These are phyloP conservation scores for Phanerotoma sp. DNA, from an alignment of 2,888 invertebrate species.

Conservation along the genomic window DNA sequence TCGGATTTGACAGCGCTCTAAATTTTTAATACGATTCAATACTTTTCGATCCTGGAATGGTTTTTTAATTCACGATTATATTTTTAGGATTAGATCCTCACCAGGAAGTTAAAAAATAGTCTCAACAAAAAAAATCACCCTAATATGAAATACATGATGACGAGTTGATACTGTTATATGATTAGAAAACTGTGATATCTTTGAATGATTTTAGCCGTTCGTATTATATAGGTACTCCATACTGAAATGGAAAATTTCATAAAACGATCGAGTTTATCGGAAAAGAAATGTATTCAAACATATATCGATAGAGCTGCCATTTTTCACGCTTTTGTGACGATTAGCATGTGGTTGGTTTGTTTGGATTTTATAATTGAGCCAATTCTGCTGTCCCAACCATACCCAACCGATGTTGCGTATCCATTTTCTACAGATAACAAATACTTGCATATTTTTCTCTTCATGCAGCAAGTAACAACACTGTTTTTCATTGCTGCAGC, in stretches of 20 bases:
- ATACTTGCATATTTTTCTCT: conserved; percentile 33
- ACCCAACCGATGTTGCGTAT: conserved; percentile 44
- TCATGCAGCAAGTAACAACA: conserved; percentile 36
- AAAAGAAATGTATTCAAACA: conserved; percentile 35
- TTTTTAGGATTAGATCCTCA: too few relatives aligned
- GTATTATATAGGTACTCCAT: conserved; percentile 21
- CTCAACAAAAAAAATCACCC: neutral
- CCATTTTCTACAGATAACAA: conserved; percentile 41
- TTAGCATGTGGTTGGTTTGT: conserved; percentile 32
- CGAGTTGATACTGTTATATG: too few relatives aligned
- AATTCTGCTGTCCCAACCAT: conserved; percentile 35
- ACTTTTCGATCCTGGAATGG: too few relatives aligned
- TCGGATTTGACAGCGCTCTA: too few relatives aligned
- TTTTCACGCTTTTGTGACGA: conserved; percentile 34
- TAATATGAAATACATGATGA: too few relatives aligned
- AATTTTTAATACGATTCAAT: neutral
- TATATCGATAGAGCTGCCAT: conserved; percentile 39
- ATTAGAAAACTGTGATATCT: too few relatives aligned
- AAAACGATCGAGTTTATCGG: conserved; percentile 25
- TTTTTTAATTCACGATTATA: too few relatives aligned
- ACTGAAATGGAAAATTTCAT: conserved; percentile 29
- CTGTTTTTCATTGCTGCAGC: conserved; percentile 38
- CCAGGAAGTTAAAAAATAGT: too few relatives aligned
- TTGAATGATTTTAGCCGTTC: too few relatives aligned
- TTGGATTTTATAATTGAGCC: conserved; percentile 38